phyloP scores from a whole-genome alignment of 2,113 vertebrate species.

The Catharus bicknelli region DNA sequence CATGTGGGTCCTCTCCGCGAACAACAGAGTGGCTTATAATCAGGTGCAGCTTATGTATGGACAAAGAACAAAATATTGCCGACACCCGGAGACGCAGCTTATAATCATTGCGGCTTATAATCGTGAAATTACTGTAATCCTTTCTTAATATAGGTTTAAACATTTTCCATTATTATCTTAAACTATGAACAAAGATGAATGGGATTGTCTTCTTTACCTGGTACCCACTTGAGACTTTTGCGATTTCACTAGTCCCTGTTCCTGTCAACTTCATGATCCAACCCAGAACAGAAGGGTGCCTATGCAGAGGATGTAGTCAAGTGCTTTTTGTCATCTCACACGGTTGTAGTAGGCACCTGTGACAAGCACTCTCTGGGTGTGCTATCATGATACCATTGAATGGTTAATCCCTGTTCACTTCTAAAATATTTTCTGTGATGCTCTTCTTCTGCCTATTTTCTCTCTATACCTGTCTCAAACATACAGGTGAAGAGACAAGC shows the following conservation, averaged over 20 bases:
- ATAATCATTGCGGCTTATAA: too few species aligned
- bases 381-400: not conserved
- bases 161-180: not conserved
- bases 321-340: not conserved
- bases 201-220: not conserved
- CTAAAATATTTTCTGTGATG: not conserved
- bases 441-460: not conserved
- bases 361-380: not conserved
- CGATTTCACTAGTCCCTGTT: not conserved
- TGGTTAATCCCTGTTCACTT: not conserved
- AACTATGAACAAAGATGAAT: not conserved
- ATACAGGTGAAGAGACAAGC: not conserved
- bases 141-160: not conserved
- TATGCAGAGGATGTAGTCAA: not conserved
- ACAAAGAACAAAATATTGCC: too few species aligned
- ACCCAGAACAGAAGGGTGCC: not conserved
- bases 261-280: not conserved
- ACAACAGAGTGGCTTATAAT: too few species aligned
- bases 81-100: too few species aligned
- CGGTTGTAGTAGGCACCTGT: not conserved
- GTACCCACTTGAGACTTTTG: not conserved
- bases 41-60: too few species aligned
- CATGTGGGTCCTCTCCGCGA: too few species aligned
- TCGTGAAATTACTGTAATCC: too few species aligned
- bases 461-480: not conserved